phyloP scores from a whole-genome alignment of 2,113 vertebrate genomes.

The Podilymbus podiceps region DNA sequence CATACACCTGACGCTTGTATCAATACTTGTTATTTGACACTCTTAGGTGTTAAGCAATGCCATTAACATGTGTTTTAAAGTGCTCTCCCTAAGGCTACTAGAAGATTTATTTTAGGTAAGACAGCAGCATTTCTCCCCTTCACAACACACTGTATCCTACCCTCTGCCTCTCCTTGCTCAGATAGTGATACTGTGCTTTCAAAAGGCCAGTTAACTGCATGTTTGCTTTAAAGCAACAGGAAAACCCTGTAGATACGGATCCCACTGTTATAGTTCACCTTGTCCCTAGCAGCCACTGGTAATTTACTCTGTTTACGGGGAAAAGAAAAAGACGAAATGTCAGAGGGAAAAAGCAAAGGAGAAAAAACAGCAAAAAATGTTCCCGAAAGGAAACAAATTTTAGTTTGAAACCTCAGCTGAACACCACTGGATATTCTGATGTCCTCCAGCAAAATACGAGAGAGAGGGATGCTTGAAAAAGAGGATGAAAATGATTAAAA shows the following conservation, averaged over 20 bases:
- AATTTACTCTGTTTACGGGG: not conserved
- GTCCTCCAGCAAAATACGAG: conserved; percentile 55
- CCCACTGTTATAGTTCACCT: not conserved
- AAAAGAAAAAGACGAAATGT: not conserved
- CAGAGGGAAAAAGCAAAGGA: not conserved
- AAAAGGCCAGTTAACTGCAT: not conserved
- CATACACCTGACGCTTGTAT: not conserved
- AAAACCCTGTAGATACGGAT: not conserved
- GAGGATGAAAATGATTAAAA: conserved; percentile 60
- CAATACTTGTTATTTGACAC: not conserved
- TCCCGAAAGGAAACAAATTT: conserved; percentile 41
- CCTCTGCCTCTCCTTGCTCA: not conserved
- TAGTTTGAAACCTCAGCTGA: conserved; percentile 20
- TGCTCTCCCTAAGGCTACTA: not conserved
- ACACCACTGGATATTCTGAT: conserved; percentile 34
- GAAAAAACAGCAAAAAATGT: not conserved
- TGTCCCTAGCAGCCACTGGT: not conserved
- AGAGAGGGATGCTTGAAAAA: conserved; percentile 37
- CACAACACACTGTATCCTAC: not conserved
- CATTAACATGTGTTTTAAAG: not conserved
- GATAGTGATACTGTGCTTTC: not conserved
- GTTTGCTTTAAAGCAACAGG: not conserved
- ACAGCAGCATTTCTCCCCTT: not conserved
- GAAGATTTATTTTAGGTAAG: not conserved
- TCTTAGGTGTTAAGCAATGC: not conserved